phyloP scores from a whole-genome alignment of 2,113 vertebrate species.

The Tautogolabrus adspersus region DNA sequence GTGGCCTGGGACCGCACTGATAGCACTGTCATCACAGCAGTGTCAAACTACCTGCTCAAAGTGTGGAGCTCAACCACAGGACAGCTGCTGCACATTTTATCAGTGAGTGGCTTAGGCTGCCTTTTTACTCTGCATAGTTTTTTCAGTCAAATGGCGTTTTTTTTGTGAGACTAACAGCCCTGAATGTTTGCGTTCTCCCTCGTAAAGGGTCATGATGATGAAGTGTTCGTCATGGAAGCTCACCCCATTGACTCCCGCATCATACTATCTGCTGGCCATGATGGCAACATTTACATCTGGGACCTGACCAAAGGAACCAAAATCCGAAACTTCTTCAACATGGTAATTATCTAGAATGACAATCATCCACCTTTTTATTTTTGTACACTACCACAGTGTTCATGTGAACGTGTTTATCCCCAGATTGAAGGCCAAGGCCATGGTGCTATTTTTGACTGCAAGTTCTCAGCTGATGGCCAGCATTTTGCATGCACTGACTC shows the following conservation, averaged over 20 bases:
- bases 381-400: not conserved
- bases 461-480: conserved; percentile 97
- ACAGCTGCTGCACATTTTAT: conserved; percentile 93
- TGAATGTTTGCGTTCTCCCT: conserved; percentile 7
- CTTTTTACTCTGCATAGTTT: not conserved
- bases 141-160: not conserved
- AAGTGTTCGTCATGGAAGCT: conserved; percentile 96
- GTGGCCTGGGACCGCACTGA: conserved; percentile 96
- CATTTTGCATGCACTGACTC: conserved; percentile 99
- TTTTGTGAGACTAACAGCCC: too few relatives aligned
- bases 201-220: conserved; percentile 94
- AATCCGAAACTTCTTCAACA: conserved; percentile 98
- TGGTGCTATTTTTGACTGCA: conserved; percentile 97
- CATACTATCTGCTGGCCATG: conserved; percentile 96
- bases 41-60: conserved; percentile 97
- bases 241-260: conserved; percentile 97
- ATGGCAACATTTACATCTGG: conserved; percentile 98
- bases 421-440: conserved; percentile 99
- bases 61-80: conserved; percentile 93
- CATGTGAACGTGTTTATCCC: conserved; percentile 20
- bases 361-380: not conserved
- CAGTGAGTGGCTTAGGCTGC: conserved; percentile 83
- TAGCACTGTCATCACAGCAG: conserved; percentile 92
- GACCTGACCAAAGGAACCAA: conserved; percentile 94
- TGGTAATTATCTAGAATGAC: conserved; percentile 84